Percentiles rank a stretch among this genome's conserved stretches.
phyloP scores from a whole-genome alignment of 1,140 invertebrate genomes.

The Camponotus pennsylvanicus region DNA sequence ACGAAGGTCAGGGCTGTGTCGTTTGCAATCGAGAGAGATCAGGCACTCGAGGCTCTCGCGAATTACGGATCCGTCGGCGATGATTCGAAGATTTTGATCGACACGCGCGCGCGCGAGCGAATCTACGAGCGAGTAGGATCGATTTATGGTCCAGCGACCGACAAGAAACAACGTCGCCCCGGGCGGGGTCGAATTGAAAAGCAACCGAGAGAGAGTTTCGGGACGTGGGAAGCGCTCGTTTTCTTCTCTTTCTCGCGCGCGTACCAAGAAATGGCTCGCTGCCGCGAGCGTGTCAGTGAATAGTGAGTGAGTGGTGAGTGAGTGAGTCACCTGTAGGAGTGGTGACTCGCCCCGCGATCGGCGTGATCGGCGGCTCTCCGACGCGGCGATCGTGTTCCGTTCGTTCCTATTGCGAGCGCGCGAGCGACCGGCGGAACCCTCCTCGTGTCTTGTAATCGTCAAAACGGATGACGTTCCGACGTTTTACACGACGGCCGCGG shows the following conservation, averaged over 20 bases:
- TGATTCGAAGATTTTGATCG: conserved; percentile 46
- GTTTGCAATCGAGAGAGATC: conserved; percentile 39
- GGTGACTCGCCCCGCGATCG: conserved; percentile 74
- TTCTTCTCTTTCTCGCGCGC: conserved; percentile 31
- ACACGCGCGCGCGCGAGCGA: conserved; percentile 26
- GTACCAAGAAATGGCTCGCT: conserved; percentile 6
- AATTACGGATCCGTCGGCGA: conserved; percentile 41
- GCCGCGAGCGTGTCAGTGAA: conserved; percentile 41
- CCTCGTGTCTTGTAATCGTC: conserved; percentile 69
- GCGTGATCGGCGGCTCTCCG: conserved; percentile 69
- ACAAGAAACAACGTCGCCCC: conserved; percentile 69
- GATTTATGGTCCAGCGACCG: conserved; percentile 69
- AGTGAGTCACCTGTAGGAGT: conserved; percentile 74
- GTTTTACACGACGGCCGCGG: conserved; percentile 70
- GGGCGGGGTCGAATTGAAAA: conserved; percentile 76
- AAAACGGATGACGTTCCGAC: conserved; percentile 74
- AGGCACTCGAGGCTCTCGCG: conserved; percentile 30
- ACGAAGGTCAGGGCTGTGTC: conserved; percentile 55
- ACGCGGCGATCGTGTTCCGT: conserved; percentile 66
- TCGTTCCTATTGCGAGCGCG: conserved; percentile 54
- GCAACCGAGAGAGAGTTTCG: conserved; percentile 72
- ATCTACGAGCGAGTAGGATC: conserved; percentile 62
- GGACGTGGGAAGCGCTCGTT: conserved; percentile 77
- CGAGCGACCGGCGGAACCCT: conserved; percentile 45
- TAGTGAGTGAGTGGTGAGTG: conserved; percentile 71